Evolutionary conservation across 2,888 invertebrate genomes (phyloP).

Genomic region (Leuctra nigra): DNA sequence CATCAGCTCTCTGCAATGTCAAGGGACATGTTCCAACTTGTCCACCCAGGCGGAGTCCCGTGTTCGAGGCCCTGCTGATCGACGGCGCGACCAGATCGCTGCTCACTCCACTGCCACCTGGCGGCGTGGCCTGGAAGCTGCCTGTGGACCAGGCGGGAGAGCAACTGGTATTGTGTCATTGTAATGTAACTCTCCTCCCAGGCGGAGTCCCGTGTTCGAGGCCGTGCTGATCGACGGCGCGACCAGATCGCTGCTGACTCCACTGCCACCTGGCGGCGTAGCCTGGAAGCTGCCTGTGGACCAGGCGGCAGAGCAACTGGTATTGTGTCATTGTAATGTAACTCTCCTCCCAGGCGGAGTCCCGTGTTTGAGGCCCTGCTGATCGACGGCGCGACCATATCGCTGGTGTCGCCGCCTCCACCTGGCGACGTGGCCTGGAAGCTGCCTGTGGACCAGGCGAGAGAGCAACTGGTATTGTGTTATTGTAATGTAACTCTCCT

Average conservation of each 20-base stretch:
- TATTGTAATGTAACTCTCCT: constrained; percentile 5
- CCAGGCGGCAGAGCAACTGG: too few species aligned
- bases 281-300: constrained; percentile 16
- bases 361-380: constrained; percentile 20
- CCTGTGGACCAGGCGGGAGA: constrained; percentile 7
- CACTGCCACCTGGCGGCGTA: too few species aligned
- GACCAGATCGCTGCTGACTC: too few species aligned
- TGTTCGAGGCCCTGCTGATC: constrained; percentile 19
- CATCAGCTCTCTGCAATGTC: neutral
- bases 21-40: too few species aligned
- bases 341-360: too few species aligned
- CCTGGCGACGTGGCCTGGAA: constrained; percentile 6
- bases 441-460: constrained; percentile 17
- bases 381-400: neutral
- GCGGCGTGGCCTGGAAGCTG: constrained; percentile 10
- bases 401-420: too few species aligned
- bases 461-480: neutral
- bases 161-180: neutral
- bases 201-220: too few species aligned
- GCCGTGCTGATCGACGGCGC: neutral
- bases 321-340: neutral
- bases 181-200: constrained; percentile 4
- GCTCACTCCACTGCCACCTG: too few species aligned
- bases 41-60: too few species aligned
- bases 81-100: neutral